A percentile compares a stretch with the other conserved stretches of the same genome.
Evolutionary conservation across 2,113 vertebrate species (phyloP).

Genomic region (Nothocercus nigrocapillus): DNA sequence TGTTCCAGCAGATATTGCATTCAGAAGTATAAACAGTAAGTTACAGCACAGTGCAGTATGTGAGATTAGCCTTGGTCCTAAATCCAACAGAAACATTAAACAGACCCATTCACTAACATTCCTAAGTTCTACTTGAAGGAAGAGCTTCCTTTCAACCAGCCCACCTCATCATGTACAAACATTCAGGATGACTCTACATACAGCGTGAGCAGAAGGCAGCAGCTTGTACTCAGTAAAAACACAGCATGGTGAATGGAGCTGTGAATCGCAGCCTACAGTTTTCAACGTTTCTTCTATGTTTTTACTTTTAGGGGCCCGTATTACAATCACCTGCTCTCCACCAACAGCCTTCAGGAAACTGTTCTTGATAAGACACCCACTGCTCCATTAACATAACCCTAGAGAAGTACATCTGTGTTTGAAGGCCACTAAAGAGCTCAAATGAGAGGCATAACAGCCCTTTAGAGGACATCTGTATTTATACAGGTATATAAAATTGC

Average conservation of each 20-base stretch:
- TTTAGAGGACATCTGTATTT: rapidly evolving
- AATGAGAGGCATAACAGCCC: background rate
- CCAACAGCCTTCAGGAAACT: background rate
- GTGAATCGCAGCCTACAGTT: background rate
- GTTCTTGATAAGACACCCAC: background rate
- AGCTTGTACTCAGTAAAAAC: background rate
- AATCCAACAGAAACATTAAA: background rate
- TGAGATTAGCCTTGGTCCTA: background rate
- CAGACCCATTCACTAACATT: background rate
- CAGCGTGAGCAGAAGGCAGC: background rate
- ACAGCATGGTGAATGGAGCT: background rate
- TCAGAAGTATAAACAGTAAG: background rate
- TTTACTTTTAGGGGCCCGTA: background rate
- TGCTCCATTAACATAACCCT: background rate
- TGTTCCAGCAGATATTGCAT: background rate
- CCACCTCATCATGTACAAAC: rapidly evolving
- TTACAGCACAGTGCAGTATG: background rate
- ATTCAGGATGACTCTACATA: background rate
- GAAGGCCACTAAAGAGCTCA: rapidly evolving
- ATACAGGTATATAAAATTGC: background rate
- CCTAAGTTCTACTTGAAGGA: background rate
- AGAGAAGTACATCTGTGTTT: background rate
- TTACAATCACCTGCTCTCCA: background rate
- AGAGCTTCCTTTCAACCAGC: background rate
- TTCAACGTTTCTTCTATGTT: background rate